Evolutionary conservation across 2,113 vertebrate species (phyloP).

Genomic region (Corvus cornix): DNA sequence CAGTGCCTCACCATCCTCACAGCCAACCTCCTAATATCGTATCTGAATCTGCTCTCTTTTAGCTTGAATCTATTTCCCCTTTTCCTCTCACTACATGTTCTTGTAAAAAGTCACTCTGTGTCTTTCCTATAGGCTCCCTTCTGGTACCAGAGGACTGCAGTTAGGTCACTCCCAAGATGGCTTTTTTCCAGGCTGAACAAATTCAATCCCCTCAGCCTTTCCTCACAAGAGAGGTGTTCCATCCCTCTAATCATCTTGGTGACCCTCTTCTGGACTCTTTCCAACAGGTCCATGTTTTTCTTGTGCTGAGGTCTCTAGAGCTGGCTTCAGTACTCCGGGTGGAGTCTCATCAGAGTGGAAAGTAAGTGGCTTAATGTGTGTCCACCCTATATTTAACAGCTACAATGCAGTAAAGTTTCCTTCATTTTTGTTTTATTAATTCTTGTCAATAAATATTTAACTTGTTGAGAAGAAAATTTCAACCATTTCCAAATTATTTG

Average conservation of each 20-base stretch:
- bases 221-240: background rate
- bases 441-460: background rate
- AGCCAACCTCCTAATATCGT: background rate
- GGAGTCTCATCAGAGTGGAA: background rate
- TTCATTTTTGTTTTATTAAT: background rate
- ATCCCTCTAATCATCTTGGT: background rate
- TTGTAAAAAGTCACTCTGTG: background rate
- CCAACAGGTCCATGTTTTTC: background rate
- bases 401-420: background rate
- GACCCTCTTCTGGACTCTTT: background rate
- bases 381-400: background rate
- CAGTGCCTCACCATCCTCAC: background rate
- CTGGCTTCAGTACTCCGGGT: background rate
- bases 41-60: background rate
- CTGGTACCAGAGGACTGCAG: background rate
- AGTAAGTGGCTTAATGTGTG: background rate
- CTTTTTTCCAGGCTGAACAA: background rate
- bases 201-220: background rate
- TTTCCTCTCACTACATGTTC: background rate
- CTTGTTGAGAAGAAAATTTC: background rate
- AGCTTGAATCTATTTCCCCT: background rate
- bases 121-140: background rate
- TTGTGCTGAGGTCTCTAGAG: background rate
- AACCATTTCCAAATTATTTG: background rate
- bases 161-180: fast-evolving